phyloP scores from a whole-genome alignment of 2,797 vertebrate genomes.

The Sebastes matsubarae region DNA sequence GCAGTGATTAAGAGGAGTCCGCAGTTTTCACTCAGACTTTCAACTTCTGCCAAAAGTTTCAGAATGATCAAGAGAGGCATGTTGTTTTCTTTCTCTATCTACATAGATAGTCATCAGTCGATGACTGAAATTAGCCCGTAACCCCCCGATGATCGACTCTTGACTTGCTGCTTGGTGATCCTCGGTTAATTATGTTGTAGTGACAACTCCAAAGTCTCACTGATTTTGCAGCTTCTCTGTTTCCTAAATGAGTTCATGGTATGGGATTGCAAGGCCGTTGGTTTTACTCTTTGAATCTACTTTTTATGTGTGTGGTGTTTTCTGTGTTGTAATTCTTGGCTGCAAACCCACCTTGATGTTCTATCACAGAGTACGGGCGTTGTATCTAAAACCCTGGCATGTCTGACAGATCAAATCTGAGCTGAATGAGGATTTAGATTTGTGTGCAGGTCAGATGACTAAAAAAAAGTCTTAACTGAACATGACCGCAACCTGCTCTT shows the following conservation, averaged over 20 bases:
- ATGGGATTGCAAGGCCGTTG: constrained; percentile 4
- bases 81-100: constrained; percentile 71
- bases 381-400: not conserved
- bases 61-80: constrained; percentile 74
- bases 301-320: not conserved
- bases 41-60: constrained; percentile 75
- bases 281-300: constrained; percentile 7
- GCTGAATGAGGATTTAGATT: constrained; percentile 23
- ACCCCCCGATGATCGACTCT: constrained; percentile 44
- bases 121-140: constrained; percentile 51
- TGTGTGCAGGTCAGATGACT: constrained; percentile 20
- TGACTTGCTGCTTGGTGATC: constrained; percentile 52
- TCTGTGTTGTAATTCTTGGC: constrained; percentile 13
- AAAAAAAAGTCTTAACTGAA: not conserved
- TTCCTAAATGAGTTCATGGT: constrained; percentile 26
- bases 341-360: constrained; percentile 5
- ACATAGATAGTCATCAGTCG: constrained; percentile 68
- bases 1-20: constrained; percentile 75
- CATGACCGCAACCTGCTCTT: constrained; percentile 7
- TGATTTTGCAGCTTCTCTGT: constrained; percentile 45
- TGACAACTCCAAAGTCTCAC: constrained; percentile 28
- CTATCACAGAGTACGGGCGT: not conserved
- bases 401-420: constrained; percentile 5
- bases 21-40: constrained; percentile 70
- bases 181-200: constrained; percentile 40